Evolutionary conservation across 64 coral and sea anemone genomes (phyloP), one percentile per base, ranked within the genome.

Genomic region (Montipora efflorescens): DNA sequence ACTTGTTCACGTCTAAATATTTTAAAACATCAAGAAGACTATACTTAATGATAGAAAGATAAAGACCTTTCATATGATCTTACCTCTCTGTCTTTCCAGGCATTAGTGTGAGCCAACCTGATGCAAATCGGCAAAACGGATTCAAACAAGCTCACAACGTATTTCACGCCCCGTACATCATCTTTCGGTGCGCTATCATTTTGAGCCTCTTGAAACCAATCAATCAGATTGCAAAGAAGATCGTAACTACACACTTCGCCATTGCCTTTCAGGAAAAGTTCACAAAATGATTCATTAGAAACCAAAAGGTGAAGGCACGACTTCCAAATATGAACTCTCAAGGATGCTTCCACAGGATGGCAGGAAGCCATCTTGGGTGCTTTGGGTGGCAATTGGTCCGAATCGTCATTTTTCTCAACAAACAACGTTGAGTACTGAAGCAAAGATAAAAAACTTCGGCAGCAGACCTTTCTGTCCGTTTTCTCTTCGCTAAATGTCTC

Each of bases 51-150:
- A 36, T 36, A 36, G 36, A 36, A 36, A 36, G 36, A 36, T 0
- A 36, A 36, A 36, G 1, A 36, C 1, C 36, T 36, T 36, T 36
- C 36, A 36, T 36, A 36, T 36, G 36, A 36, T 36, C 36, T 36
- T 36, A 93, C 92, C 82, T 79, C 84, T 48, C 36, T 66, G 19
- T 81, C 51, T 46, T 80, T 52, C 84, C 74, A 88, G 5, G 53
- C 46, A 23, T 87, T 75, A 70, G 76, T 87, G 44, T 93, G 87
- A 4, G 92, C 83, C 53, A 93, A 72, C 66, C 92, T 87, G 67
- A 93, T 88, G 50, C 92, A 93, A n/a, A 93, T 49, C 16, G 92
- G 74, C 7, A 88, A 74, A n/a, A 93, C 76, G 47, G 81, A 64
- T 76, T 93, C 92, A 74, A 93, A 93, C 16, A 93, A 72, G 22